Percentiles rank a stretch among this genome's conserved stretches.
These are phyloP conservation scores for Catostylus mosaicus DNA, from an alignment of 30 jellyfish, hydroid and myxozoan species.

Conservation along the genomic window DNA sequence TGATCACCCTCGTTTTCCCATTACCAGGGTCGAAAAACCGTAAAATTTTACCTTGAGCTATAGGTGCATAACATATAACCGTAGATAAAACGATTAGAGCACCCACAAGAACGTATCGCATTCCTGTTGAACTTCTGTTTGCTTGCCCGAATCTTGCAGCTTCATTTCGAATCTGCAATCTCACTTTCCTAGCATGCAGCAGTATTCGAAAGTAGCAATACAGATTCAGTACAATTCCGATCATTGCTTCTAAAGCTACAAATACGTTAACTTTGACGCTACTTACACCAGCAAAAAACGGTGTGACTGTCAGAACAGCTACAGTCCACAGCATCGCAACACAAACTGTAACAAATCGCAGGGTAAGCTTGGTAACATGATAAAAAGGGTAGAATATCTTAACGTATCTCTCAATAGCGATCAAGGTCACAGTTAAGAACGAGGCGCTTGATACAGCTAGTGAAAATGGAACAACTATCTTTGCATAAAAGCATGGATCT, in stretches of 20 bases:
- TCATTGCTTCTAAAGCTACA: neutral
- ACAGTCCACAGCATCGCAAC: slow-evolving; percentile 6
- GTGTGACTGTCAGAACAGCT: neutral
- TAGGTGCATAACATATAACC: slow-evolving; percentile 8
- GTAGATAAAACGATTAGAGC: slow-evolving; percentile 16
- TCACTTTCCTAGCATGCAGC: slow-evolving; percentile 14
- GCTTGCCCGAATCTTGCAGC: slow-evolving; percentile 11
- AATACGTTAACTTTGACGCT: neutral
- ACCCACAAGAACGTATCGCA: slow-evolving; percentile 12
- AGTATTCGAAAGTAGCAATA: slow-evolving; percentile 26
- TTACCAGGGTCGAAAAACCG: neutral
- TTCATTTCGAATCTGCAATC: slow-evolving; percentile 18
- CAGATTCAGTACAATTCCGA: slow-evolving; percentile 17
- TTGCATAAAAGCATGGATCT: too few relatives aligned
- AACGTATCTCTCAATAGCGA: too few relatives aligned
- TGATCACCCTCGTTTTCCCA: neutral
- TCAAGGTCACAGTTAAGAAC: too few relatives aligned
- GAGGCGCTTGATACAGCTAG: too few relatives aligned
- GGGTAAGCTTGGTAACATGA: neutral
- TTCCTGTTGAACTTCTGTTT: neutral
- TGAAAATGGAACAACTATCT: too few relatives aligned
- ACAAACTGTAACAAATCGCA: neutral
- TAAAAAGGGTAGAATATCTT: too few relatives aligned
- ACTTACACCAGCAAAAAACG: neutral
- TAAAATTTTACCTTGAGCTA: neutral